Evolutionary conservation across 2,797 vertebrate genomes (phyloP), one percentile per base, ranked within the genome.

Genomic region (Xerus rutilus): DNA sequence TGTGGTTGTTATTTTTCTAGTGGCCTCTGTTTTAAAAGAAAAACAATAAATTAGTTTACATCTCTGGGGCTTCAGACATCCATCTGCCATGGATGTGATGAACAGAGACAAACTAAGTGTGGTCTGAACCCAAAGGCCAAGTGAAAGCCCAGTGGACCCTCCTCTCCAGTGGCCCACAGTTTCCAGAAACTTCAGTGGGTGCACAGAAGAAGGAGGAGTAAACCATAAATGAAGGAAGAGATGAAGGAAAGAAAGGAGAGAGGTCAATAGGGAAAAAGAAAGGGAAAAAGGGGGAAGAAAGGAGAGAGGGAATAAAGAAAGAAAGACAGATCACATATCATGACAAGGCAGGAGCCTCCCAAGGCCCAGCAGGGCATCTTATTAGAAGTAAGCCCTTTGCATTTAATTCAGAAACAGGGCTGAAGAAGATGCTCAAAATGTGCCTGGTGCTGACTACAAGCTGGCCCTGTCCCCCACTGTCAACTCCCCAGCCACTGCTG

Each of bases 351-450:
- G 45, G 28, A 78, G 54, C 0, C 64, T 35, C 43, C 86, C 67
- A 72, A 86, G 82, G 28, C 45, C 69, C 32, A 62, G 30, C 30
- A 93, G 39, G 74, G 7, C 21, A 57, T 89, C 84, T 65, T 95
- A n/a, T 64, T 83, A 69, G 95, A 97, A 86, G 86, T 72, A 94
- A 96, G 82, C 23, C 43, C 59, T 94, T 95, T 93, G 73, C 95
- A 73, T 81, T 95, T 95, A 89, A 96, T 94, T 89, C 84, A 91
- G 76, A 35, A 95, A 59, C 47, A 25, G 21, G 3, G 30, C 15
- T 74, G n/a, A n/a, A n/a, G 32, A 32, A 76, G 81, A 73, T 87
- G 54, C 28, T 94, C 69, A 25, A 39, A 13, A 25, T 43, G 32
- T 74, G 32, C 20, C 70, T 54, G 30, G 6, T 59, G 5, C 85